Conservation (phyloP, 2,797 vertebrate genomes). For the Sebastiscus tertius region DNA sequence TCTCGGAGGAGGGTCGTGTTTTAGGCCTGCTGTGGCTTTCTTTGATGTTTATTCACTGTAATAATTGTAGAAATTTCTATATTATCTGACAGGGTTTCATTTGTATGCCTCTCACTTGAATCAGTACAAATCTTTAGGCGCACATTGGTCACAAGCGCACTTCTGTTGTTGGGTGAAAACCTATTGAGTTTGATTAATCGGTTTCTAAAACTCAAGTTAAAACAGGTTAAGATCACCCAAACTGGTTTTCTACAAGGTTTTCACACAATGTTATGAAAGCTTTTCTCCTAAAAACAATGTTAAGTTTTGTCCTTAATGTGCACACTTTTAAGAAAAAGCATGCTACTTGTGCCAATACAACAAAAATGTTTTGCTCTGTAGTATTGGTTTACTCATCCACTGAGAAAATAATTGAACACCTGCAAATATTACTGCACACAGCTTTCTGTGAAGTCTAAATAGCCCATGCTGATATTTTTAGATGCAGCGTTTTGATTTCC, state of each 20-base stretch:
- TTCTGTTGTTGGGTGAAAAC: background rate
- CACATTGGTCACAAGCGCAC: constrained; percentile 11
- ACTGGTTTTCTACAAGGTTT: background rate
- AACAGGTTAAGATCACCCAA: background rate
- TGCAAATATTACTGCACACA: constrained; percentile 14
- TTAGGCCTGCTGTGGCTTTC: constrained; percentile 55
- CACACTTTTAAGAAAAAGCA: constrained; percentile 63
- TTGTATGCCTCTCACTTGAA: constrained; percentile 39
- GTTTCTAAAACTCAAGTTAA: background rate
- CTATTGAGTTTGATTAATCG: background rate
- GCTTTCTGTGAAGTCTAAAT: constrained; percentile 18
- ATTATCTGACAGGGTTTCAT: constrained; percentile 26
- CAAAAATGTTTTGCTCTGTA: constrained; percentile 50
- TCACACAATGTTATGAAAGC: background rate
- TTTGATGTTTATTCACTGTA: constrained; percentile 44
- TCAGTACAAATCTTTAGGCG: background rate
- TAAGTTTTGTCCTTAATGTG: constrained; percentile 46
- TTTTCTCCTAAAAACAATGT: constrained; percentile 6
- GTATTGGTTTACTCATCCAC: constrained; percentile 57
- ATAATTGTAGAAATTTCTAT: constrained; percentile 40
- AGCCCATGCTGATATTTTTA: constrained; percentile 20
- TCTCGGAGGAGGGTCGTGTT: constrained; percentile 30
- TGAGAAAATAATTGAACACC: constrained; percentile 37
- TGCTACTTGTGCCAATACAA: constrained; percentile 77
- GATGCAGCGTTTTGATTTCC: constrained; percentile 29